Conservation (phyloP, 2,113 vertebrate genomes). For the Ovis canadensis region DNA sequence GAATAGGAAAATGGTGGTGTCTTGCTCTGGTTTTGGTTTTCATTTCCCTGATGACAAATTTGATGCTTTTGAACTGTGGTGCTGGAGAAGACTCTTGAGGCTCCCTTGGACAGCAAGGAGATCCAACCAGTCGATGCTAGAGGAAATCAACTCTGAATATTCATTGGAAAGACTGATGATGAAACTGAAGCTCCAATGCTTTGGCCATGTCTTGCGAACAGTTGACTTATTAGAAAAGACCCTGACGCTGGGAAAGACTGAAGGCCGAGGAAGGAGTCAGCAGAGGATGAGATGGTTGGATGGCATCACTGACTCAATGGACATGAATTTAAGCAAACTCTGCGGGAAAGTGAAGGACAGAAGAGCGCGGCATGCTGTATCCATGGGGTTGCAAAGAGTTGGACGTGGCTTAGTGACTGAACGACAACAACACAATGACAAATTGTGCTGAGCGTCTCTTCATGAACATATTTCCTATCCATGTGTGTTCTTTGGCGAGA, state of each 20-base stretch:
- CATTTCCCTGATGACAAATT: not conserved
- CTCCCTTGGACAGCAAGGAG: not conserved
- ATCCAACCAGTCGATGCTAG: not conserved
- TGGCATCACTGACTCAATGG: not conserved
- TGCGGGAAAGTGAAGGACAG: fast-evolving
- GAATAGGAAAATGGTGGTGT: not conserved
- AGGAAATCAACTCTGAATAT: not conserved
- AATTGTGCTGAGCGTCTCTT: not conserved
- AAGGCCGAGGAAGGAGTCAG: not conserved
- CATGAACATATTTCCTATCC: not conserved
- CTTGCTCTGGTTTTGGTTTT: not conserved
- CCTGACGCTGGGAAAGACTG: not conserved
- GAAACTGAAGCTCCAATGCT: not conserved
- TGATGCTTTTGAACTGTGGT: not conserved
- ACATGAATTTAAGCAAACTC: not conserved
- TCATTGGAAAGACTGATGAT: not conserved
- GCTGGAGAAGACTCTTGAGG: not conserved
- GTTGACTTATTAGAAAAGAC: not conserved
- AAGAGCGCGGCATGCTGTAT: fast-evolving
- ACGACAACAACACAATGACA: not conserved
- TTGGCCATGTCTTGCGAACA: not conserved
- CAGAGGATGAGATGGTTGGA: not conserved
- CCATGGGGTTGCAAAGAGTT: not conserved
- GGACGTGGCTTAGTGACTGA: not conserved
- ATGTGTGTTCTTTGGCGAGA: not conserved